Percentiles rank a stretch among this genome's conserved stretches.
Evolutionary conservation across 2,113 vertebrate genomes (phyloP).

Genomic region (Pachycephala philippinensis): DNA sequence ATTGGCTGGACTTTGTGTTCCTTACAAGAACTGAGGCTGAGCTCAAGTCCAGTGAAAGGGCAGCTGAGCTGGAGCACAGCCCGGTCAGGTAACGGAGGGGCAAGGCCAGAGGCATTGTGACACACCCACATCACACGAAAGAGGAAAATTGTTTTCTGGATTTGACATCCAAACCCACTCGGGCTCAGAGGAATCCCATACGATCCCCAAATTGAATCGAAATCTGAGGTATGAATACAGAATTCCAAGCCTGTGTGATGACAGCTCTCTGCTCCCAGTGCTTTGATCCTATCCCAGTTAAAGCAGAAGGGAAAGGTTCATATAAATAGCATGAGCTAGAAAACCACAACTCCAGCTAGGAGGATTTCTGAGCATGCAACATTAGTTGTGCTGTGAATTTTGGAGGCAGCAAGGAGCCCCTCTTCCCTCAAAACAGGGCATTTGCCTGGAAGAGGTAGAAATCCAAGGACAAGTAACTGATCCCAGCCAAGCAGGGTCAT

Average conservation of each 20-base stretch:
- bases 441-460: not conserved
- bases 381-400: not conserved
- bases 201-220: not conserved
- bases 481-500: not conserved
- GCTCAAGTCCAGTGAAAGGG: not conserved
- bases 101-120: not conserved
- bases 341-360: not conserved
- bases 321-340: not conserved
- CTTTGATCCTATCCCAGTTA: not conserved
- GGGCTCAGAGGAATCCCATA: slow-evolving; percentile 11
- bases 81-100: not conserved
- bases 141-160: not conserved
- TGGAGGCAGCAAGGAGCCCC: not conserved
- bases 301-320: not conserved
- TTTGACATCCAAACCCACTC: slow-evolving; percentile 4
- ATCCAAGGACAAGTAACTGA: not conserved
- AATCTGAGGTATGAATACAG: not conserved
- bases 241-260: not conserved
- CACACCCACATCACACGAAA: not conserved
- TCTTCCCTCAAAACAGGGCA: not conserved
- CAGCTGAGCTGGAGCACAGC: not conserved
- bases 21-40: not conserved
- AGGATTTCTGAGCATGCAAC: not conserved
- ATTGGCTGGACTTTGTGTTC: not conserved
- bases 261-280: not conserved